Percentiles rank a stretch among this genome's conserved stretches.
phyloP scores from a whole-genome alignment of 2,113 vertebrate species.

The Channa maculata region DNA sequence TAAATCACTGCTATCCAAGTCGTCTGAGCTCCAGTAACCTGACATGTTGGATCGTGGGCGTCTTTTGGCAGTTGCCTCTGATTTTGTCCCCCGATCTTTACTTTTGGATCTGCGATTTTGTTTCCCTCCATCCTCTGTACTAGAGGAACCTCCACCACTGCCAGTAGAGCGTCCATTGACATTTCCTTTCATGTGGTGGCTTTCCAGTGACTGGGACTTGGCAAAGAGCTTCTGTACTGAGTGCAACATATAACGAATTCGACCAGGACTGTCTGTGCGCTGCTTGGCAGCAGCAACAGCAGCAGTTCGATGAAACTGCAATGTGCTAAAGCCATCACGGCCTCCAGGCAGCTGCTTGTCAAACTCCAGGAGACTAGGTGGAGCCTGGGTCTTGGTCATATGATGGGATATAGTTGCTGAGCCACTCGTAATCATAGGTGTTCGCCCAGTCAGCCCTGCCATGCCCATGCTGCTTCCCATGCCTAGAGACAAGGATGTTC shows the following conservation, averaged over 20 bases:
- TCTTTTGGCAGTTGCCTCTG: constrained; percentile 89
- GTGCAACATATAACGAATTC: constrained; percentile 96
- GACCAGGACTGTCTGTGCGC: constrained; percentile 95
- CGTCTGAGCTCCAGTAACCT: constrained; percentile 98
- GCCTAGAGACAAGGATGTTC: constrained; percentile 83
- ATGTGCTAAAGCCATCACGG: constrained; percentile 95
- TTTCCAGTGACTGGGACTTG: constrained; percentile 91
- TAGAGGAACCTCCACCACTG: constrained; percentile 72
- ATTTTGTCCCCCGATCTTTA: constrained; percentile 93
- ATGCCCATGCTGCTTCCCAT: constrained; percentile 74
- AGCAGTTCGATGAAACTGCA: constrained; percentile 92
- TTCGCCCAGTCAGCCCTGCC: constrained; percentile 69
- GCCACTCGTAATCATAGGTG: constrained; percentile 86
- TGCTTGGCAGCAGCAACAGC: constrained; percentile 86
- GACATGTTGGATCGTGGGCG: constrained; percentile 96
- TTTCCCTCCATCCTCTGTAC: constrained; percentile 88
- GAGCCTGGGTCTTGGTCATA: constrained; percentile 87
- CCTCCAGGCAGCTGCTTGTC: constrained; percentile 95
- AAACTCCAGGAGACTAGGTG: constrained; percentile 93
- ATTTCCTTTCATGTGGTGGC: constrained; percentile 88
- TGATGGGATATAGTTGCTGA: constrained; percentile 86
- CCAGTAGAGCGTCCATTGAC: constrained; percentile 87
- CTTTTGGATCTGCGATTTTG: constrained; percentile 93
- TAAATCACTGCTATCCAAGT: constrained; percentile 92
- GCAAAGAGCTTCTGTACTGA: constrained; percentile 96